phyloP scores from a whole-genome alignment of 2,797 vertebrate species.

The Linurgus olivaceus region DNA sequence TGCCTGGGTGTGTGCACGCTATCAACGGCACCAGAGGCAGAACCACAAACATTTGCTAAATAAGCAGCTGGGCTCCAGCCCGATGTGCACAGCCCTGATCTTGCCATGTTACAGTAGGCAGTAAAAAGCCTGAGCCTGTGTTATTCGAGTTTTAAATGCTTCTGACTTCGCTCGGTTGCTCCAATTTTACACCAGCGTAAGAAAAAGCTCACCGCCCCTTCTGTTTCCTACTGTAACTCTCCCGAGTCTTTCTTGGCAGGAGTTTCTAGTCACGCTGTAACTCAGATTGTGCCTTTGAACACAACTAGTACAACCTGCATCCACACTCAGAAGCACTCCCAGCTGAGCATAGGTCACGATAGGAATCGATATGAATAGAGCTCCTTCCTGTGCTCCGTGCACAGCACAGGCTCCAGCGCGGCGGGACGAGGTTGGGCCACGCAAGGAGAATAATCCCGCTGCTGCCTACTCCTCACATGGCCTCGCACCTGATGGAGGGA shows the following conservation, averaged over 20 bases:
- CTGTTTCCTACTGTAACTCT: slow-evolving; percentile 53
- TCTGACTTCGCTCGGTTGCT: neutral
- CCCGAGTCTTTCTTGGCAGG: slow-evolving; percentile 29
- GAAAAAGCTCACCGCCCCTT: slow-evolving; percentile 20
- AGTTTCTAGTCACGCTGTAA: neutral
- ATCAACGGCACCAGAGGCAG: neutral
- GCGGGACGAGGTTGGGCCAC: neutral
- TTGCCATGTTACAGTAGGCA: neutral
- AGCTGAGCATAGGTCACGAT: neutral
- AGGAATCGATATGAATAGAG: neutral
- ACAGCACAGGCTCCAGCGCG: neutral
- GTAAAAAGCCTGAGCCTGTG: neutral
- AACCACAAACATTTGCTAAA: slow-evolving; percentile 46
- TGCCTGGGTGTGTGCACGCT: slow-evolving; percentile 33
- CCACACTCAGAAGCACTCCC: neutral
- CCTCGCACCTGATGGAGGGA: neutral
- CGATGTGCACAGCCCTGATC: neutral
- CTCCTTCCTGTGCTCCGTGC: neutral
- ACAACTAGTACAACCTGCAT: neutral
- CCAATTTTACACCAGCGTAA: neutral
- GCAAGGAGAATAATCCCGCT: neutral
- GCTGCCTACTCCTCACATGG: neutral
- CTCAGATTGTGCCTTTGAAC: neutral
- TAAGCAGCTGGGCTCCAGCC: slow-evolving; percentile 15
- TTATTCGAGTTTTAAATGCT: neutral